phyloP scores from a whole-genome alignment of 2,113 vertebrate species.

The Catharus minimus region DNA sequence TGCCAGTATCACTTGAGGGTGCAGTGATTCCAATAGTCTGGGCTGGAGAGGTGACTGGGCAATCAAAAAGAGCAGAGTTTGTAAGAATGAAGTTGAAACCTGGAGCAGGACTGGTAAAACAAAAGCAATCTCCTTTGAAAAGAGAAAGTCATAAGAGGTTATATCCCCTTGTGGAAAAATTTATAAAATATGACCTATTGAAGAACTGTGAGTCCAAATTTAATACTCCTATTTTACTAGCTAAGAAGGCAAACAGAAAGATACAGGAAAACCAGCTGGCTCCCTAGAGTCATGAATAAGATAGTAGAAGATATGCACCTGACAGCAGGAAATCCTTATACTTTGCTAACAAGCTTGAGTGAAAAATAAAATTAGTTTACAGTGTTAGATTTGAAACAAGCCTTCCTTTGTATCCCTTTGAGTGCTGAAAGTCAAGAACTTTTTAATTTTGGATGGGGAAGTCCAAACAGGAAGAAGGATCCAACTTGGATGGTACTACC shows the following conservation, averaged over 20 bases:
- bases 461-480: not conserved
- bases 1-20: not conserved
- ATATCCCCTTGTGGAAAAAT: not conserved
- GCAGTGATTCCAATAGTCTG: not conserved
- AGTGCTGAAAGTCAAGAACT: not conserved
- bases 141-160: not conserved
- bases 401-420: not conserved
- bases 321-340: not conserved
- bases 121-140: not conserved
- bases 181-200: not conserved
- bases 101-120: rapidly evolving
- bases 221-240: not conserved
- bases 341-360: not conserved
- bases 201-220: not conserved
- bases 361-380: not conserved
- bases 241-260: not conserved
- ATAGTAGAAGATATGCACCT: not conserved
- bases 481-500: not conserved
- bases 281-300: not conserved
- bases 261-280: not conserved
- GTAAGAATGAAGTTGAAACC: not conserved
- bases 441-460: not conserved
- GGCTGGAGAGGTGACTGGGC: not conserved
- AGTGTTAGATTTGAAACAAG: not conserved
- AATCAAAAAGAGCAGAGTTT: not conserved